Base-by-base conservation (phyloP, 1,140 invertebrate genomes). In the Ceratina calcarata region DNA sequence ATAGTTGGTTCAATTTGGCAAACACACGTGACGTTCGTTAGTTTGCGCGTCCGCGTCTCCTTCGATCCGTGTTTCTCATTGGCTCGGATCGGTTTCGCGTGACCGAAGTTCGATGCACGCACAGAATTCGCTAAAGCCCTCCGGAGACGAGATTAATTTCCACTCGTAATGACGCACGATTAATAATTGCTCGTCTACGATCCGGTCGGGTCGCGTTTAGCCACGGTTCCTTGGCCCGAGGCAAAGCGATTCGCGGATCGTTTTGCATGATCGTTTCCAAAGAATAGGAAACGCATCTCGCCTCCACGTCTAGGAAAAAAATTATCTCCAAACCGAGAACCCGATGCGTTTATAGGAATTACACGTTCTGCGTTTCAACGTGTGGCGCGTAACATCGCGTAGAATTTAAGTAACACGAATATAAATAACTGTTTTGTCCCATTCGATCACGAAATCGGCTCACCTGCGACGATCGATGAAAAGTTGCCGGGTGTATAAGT, bases 1-100 rank as follows among this genome's bases (percentile, higher is more conserved):
- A 24, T 60, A 78, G 77, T 83, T 82, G 78, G 73, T 83, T 84
- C 81, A 71, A 72, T 81, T 85, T 45, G 51, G 61, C 74, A 82
- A 86, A 68, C 62, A 78, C 57, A 82, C 51, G 53, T 24, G 55
- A 32, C 61, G 18, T 53, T 70, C 66, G 57, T 78, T 64, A 66
- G 64, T 72, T 83, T 77, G 79, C 74, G 60, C 82, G 84, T 85
- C 74, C 81, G 79, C 68, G 74, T 81, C 60, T 51, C 22, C 8
- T 12, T 58, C 74, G 13, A 22, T 62, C 16, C 22, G 2, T 15
- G 37, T 24, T 58, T 16, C 45, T 24, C 45, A 32, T 51, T 61
- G 15, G 1, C 18, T n/a, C 3, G 37, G 71, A 75, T 61, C 37
- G 27, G 49, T 75, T n/a, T 85, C 70, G 82, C 82, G 82, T 81